Conservation (phyloP, 2,797 vertebrate species). For the Falco columbarius region DNA sequence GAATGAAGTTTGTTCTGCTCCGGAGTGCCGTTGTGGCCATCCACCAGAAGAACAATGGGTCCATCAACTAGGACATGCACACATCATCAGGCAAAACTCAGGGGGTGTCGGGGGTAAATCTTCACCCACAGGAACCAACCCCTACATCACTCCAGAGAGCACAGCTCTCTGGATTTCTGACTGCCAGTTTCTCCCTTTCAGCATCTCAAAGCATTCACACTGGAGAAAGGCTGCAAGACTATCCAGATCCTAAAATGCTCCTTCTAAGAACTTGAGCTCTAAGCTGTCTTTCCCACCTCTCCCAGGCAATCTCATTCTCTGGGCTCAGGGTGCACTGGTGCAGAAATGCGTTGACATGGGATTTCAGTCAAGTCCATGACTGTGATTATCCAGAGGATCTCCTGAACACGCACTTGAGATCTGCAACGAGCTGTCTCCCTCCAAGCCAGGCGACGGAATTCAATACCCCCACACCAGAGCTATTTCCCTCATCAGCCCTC, state of each 20-base stretch:
- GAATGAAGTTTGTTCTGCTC: background rate
- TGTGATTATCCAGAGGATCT: background rate
- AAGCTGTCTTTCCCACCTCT: background rate
- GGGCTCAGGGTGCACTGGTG: background rate
- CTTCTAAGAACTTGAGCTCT: background rate
- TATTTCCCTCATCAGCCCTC: background rate
- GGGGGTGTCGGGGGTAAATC: background rate
- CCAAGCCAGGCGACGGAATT: fast-evolving
- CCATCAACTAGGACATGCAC: background rate
- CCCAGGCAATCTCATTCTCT: background rate
- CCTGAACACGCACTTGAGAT: background rate
- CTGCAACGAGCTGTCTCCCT: background rate
- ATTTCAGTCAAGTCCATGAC: background rate
- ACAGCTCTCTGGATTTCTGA: background rate
- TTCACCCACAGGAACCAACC: background rate
- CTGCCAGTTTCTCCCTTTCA: background rate
- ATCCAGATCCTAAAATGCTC: background rate
- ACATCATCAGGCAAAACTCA: background rate
- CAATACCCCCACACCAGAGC: background rate
- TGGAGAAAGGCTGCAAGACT: background rate
- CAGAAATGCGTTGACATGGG: background rate
- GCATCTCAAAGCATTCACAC: background rate
- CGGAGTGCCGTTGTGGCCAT: background rate
- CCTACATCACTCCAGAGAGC: fast-evolving
- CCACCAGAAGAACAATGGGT: background rate